Evolutionary conservation across 2,888 invertebrate genomes (phyloP), one percentile per base, ranked within the genome.

Genomic region (Actias luna): DNA sequence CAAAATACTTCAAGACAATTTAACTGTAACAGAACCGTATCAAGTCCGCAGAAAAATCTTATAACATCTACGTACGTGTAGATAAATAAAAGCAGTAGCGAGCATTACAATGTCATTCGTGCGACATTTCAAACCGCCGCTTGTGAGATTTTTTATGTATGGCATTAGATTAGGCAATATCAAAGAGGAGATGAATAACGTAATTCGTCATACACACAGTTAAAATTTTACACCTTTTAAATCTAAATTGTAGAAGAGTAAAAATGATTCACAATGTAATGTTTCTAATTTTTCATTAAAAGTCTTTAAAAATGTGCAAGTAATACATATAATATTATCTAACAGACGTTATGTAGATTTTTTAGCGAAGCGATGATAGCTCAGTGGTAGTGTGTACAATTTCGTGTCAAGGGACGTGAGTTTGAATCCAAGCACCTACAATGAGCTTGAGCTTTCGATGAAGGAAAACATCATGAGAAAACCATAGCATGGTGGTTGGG

Each of bases 1-100:
- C 18, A 42, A 18, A 42, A 42, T 42, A 42, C 42, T 2, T 16
- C 18, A 46, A 46, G 1, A 46, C 5, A 46, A 46, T 18, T 22
- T 46, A 2, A 46, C 22, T 8, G 10, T 46, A 8, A 46, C 22
- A 46, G 22, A 22, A 22, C 22, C 12, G 46, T 5, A 46, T 46
- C 46, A 22, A 25, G 22, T 8, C 22, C 46, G 22, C 46, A 22
- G 1, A 46, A 46, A 12, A 46, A 46, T 22, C 0, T 22, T 46
- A 46, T 46, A 22, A 18, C 10, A 55, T 61, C 55, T 61, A 39
- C n/a, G 61, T 27, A 61, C 55, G 29, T 42, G 36, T 22, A 33
- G 50, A 35, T 35, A 50, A 33, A 52, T 25, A 61, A 31, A 42
- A 29, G 33, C 52, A 59, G 55, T 50, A 42, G 59, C 59, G 31